Conservation (phyloP, 2,113 vertebrate species). For the Megaptera novaeangliae region DNA sequence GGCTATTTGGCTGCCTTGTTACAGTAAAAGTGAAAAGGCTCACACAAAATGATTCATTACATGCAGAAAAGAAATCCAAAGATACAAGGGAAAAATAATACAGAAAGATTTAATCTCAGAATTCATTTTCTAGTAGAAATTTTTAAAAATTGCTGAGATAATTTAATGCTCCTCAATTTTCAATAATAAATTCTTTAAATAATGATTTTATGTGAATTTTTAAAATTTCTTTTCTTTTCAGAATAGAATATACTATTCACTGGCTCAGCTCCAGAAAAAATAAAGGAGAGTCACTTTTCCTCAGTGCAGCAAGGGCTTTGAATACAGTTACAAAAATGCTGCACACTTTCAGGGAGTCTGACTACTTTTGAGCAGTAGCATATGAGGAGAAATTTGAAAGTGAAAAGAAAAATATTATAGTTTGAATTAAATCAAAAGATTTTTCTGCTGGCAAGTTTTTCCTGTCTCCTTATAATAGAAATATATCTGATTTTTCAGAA, state of each 20-base stretch:
- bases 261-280: not conserved
- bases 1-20: slow-evolving; percentile 20
- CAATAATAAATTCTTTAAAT: slow-evolving; percentile 22
- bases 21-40: slow-evolving; percentile 29
- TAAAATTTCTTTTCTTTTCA: not conserved
- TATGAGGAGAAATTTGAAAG: not conserved
- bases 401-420: not conserved
- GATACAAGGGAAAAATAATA: not conserved
- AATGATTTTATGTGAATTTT: not conserved
- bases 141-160: not conserved
- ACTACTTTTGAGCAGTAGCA: not conserved
- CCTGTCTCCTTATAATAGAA: not conserved
- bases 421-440: slow-evolving; percentile 2
- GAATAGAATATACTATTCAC: not conserved
- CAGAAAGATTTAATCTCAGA: slow-evolving; percentile 12
- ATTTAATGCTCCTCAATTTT: slow-evolving; percentile 21
- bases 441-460: not conserved
- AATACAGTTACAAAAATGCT: not conserved
- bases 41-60: slow-evolving; percentile 26
- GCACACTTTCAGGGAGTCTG: not conserved
- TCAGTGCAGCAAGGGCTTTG: not conserved
- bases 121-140: slow-evolving; percentile 10
- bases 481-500: not conserved
- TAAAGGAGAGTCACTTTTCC: not conserved
- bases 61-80: slow-evolving; percentile 12